Base-by-base conservation (phyloP, 2,888 invertebrate genomes). In the Lacanobia oleracea region DNA sequence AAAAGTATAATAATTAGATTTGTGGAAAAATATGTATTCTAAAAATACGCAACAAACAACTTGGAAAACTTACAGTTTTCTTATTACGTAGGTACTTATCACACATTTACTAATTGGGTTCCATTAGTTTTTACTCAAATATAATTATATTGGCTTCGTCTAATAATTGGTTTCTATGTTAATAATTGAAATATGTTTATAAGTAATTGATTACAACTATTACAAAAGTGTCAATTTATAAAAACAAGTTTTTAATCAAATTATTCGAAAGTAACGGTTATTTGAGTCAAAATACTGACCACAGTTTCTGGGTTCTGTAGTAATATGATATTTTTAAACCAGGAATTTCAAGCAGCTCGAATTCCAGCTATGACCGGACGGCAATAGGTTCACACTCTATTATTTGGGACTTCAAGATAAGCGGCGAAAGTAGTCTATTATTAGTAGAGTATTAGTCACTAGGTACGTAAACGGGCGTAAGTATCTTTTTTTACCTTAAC, bases 191-290 rank as follows among this genome's bases (percentile, higher is more conserved):
- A 40, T 51, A 45, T 71, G 72, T 33, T 72, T 70, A 53, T 10
- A 21, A 70, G 6, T 72, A 45, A 73, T 53, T 61, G 75, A 54
- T 27, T 74, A 74, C 45, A 75, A 63, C 37, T 48, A 21, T 40
- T 37, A 51, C 8, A 33, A 72, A 57, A 51, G 27, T 57, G 33
- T 51, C 43, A 72, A 71, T 71, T 72, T 72, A n/a, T 59, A 37
- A 37, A n/a, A 6, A n/a, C 56, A 18, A 23, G 3, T 50, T 51
- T 43, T 27, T 14, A 48, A 33, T 33, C 12, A n/a, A 37, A 37
- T 37, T 37, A 10, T 57, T 37, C 5, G 2, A 57, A n/a, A 37
- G 37, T 12, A 37, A 12, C 12, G 12, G n/a, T 57, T 7, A 37
- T 57, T 37, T 57, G 7, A 12, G 37, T 12, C 12, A 57, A 56